Evolutionary conservation across 2,113 vertebrate species (phyloP).

Genomic region (Penelope pileata): DNA sequence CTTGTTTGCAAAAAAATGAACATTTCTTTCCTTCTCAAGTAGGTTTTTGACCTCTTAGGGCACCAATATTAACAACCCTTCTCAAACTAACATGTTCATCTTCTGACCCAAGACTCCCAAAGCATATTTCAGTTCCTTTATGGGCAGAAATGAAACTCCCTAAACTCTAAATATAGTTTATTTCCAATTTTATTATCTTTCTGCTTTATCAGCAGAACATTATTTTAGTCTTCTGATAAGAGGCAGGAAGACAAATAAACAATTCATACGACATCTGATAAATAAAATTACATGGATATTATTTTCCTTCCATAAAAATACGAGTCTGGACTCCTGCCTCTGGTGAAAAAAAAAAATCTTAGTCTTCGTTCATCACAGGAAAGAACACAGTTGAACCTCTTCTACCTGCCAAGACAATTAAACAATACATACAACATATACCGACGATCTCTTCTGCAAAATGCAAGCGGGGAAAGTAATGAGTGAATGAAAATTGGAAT

Average conservation of each 20-base stretch:
- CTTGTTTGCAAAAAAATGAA: conserved; percentile 21
- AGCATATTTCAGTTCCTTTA: conserved; percentile 3
- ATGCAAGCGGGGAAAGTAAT: neutral
- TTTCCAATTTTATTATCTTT: neutral
- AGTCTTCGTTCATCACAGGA: neutral
- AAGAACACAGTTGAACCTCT: neutral
- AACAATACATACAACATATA: neutral
- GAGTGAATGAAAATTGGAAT: conserved; percentile 24
- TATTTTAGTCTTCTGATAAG: neutral
- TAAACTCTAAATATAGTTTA: conserved; percentile 1
- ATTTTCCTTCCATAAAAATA: neutral
- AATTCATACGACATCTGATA: neutral
- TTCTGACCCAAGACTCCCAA: neutral
- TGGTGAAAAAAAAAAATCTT: neutral
- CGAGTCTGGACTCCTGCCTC: neutral
- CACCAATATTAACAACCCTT: neutral
- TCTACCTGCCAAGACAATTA: neutral
- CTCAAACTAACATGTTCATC: neutral
- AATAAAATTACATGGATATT: neutral
- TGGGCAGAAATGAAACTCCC: neutral
- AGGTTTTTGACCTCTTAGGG: conserved; percentile 39
- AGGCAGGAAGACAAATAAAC: neutral
- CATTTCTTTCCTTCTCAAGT: conserved; percentile 29
- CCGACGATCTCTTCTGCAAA: neutral
- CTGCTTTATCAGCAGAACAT: neutral